Base-by-base conservation (phyloP, 2,888 invertebrate genomes). In the Maniola hyperantus region DNA sequence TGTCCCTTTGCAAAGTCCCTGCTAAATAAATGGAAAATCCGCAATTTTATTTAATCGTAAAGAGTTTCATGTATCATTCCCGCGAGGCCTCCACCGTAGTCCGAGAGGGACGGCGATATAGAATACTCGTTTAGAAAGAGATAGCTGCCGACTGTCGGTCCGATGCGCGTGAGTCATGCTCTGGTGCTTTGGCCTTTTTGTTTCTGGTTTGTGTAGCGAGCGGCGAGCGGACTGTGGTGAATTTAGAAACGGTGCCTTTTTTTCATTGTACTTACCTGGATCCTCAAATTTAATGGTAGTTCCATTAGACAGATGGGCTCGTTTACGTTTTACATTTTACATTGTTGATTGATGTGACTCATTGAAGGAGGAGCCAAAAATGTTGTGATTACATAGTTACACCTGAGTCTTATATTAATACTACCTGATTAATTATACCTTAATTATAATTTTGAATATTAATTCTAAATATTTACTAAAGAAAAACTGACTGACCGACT, bases 91-190 rank as follows among this genome's bases (percentile, higher is more conserved):
- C 68, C 70, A 20, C 64, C 50, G 13, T 64, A 53, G 65, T 66
- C 57, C 42, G 78, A 82, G 69, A 57, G 79, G 74, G 80, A 79
- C 20, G 61, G 72, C 64, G 13, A 65, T 64, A 79, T 13, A 51
- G 61, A 80, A 79, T 82, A 82, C 80, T 76, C 77, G 83, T 82
- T 83, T 80, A 80, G 87, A 89, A 72, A 65, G 85, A 76, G 87
- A 88, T 63, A 69, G 77, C 68, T 60, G 72, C 53, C 64, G 69
- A 73, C 74, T 77, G 79, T 80, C 79, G 80, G 83, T 82, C 80
- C 81, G 82, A 77, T 78, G 83, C 73, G 78, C 81, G 82, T 89
- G 89, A 89, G 84, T 90, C 89, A 89, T 84, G 87, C 81, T 77
- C 74, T 78, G 81, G 75, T 83, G 84, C 81, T 73, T 73, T 80